Evolutionary conservation across 2,113 vertebrate genomes (phyloP), one percentile per base, ranked within the genome.

Genomic region (Otocyon megalotis): DNA sequence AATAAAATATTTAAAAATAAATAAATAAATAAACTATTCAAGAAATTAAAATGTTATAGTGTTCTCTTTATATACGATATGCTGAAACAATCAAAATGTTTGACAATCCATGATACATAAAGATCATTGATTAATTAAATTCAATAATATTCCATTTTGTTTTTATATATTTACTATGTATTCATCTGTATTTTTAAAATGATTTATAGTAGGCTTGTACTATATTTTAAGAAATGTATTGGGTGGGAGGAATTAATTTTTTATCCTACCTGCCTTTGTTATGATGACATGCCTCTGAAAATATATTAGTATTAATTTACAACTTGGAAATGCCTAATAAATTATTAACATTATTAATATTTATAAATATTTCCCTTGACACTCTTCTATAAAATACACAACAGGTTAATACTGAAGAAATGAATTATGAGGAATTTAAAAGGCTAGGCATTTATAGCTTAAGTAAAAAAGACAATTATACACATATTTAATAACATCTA

Each of bases 261-360:
- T 74, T 84, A 77, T 80, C 14, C 14, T 76, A 74, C 28, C 83
- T 96, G 11, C 15, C 32, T 96, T 77, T 71, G 4, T 28, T 92
- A 79, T 43, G 74, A 67, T 79, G 12, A 5, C 7, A 72, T 90
- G 16, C 1, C 48, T 82, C 16, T 54, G 30, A 63, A 96, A 92
- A 62, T 62, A 69, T 5, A 71, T 94, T 65, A 93, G 11, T 65
- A 79, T 32, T 72, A 35, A 97, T 69, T 94, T 93, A 88, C 32
- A 76, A n/a, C 32, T 77, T 94, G 14, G 91, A 94, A 79, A 54
- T 83, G 1, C 10, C 72, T 96, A 69, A 81, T 79, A 82, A 71
- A 97, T 93, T 92, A 85, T 95, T 94, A 82, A 58, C 35, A 48
- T 32, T 89, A 88, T 93, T 88, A 93, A 96, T 88, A 90, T 72